Evolutionary conservation across 2,888 invertebrate species (phyloP).

Genomic region (Taphrorychus bicolor): DNA sequence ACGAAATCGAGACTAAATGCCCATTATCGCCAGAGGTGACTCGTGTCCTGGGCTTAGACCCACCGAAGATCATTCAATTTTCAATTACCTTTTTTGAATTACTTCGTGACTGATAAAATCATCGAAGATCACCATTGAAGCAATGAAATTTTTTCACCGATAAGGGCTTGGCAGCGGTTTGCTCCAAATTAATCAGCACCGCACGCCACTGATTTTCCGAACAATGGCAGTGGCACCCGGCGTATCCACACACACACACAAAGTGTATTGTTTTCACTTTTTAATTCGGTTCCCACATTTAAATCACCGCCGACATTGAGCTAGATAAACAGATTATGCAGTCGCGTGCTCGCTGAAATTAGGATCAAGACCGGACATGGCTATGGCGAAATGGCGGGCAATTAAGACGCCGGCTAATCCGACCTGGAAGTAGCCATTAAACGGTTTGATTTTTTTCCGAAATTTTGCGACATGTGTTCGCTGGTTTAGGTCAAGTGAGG

Average conservation of each 20-base stretch:
- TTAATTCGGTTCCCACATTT: slow-evolving; percentile 56
- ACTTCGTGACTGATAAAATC: neutral
- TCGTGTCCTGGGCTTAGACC: neutral
- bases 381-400: slow-evolving; percentile 20
- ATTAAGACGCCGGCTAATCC: slow-evolving; percentile 19
- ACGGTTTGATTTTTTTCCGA: neutral
- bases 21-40: slow-evolving; percentile 19
- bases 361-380: slow-evolving; percentile 32
- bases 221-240: slow-evolving; percentile 27
- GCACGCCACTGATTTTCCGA: slow-evolving; percentile 10
- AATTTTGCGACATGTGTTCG: neutral
- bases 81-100: neutral
- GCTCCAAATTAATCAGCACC: too few species aligned
- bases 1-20: slow-evolving; percentile 26
- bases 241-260: slow-evolving; percentile 25
- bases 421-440: neutral
- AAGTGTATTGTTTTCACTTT: slow-evolving; percentile 57
- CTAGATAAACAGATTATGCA: slow-evolving; percentile 50
- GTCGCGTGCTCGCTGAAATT: slow-evolving; percentile 35
- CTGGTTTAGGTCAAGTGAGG: neutral
- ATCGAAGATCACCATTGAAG: neutral
- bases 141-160: neutral
- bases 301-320: slow-evolving; percentile 56
- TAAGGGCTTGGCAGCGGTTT: neutral
- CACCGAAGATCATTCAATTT: neutral